Percentiles rank a stretch among this genome's conserved stretches.
Conservation (phyloP, 2,888 invertebrate species). For the Callyntrura guangdongensis region DNA sequence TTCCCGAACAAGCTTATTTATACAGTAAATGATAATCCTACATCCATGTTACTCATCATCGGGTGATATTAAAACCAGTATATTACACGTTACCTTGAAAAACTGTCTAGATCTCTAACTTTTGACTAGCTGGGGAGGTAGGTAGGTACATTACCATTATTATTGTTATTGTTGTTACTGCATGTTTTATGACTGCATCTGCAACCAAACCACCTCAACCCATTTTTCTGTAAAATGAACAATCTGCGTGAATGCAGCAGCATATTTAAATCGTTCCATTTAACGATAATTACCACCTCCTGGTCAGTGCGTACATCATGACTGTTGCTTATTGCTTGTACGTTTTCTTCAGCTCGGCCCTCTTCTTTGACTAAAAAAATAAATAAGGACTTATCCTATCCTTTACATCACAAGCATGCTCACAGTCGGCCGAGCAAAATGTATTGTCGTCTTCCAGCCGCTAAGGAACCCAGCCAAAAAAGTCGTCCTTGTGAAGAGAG, state of each 20-base stretch:
- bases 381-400: neutral
- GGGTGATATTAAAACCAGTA: constrained; percentile 29
- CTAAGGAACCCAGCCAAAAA: neutral
- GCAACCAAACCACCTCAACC: constrained; percentile 5
- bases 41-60: neutral
- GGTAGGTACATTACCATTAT: constrained; percentile 1
- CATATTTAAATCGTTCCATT: constrained; percentile 72
- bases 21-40: neutral
- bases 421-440: neutral
- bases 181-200: constrained; percentile 52
- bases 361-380: constrained; percentile 38
- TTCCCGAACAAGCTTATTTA: neutral
- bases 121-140: too few species aligned
- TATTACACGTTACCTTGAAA: constrained; percentile 25
- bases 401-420: constrained; percentile 11
- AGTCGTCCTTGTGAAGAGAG: neutral
- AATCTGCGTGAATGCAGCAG: constrained; percentile 48
- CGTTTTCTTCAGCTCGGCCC: constrained; percentile 44
- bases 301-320: constrained; percentile 54
- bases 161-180: constrained; percentile 44
- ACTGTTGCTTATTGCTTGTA: constrained; percentile 54
- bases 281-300: constrained; percentile 76
- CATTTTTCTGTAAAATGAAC: constrained; percentile 55
- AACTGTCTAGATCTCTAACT: neutral
- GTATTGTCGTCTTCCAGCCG: neutral